Percentiles rank a stretch among this genome's conserved stretches.
These are phyloP conservation scores for Sicus ferrugineus DNA, from an alignment of 2,888 invertebrate species.

Conservation along the genomic window DNA sequence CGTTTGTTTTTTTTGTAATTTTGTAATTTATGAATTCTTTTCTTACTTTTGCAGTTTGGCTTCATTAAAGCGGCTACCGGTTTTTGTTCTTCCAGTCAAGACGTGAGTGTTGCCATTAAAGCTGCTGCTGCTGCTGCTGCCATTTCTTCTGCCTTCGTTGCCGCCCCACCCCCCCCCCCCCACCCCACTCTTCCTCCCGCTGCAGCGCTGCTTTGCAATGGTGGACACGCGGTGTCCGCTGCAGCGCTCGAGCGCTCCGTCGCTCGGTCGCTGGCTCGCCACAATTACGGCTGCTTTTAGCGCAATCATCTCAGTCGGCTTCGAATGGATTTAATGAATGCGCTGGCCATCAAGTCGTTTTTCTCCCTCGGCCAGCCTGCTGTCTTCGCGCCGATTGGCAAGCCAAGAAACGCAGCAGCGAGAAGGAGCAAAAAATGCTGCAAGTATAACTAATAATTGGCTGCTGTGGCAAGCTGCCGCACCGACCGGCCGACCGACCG, in stretches of 20 bases:
- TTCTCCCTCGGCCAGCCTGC: constrained; percentile 19
- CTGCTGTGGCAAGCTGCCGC: constrained; percentile 15
- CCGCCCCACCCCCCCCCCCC: background rate
- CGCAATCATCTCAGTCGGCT: constrained; percentile 59
- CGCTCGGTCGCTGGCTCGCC: constrained; percentile 37
- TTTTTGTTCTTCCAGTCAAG: no score
- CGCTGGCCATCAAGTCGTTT: constrained; percentile 55
- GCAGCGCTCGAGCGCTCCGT: constrained; percentile 40
- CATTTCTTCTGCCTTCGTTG: constrained; percentile 14
- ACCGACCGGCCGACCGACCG: background rate
- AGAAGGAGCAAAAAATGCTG: constrained; percentile 31
- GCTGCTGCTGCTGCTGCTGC: constrained; percentile 2
- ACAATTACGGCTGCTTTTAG: constrained; percentile 56
- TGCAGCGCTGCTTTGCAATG: constrained; percentile 52
- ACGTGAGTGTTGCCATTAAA: no score
- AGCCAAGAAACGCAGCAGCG: background rate
- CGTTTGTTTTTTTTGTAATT: constrained; percentile 34
- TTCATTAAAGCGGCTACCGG: constrained; percentile 52
- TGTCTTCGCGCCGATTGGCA: background rate
- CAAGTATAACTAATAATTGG: constrained; percentile 36
- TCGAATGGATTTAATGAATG: constrained; percentile 62
- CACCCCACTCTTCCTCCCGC: constrained; percentile 18
- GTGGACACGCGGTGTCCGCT: constrained; percentile 44
- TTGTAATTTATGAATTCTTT: no score
- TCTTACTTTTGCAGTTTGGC: constrained; percentile 39